Conservation (phyloP, 2,888 invertebrate genomes). For the Gymnosoma rotundatum region DNA sequence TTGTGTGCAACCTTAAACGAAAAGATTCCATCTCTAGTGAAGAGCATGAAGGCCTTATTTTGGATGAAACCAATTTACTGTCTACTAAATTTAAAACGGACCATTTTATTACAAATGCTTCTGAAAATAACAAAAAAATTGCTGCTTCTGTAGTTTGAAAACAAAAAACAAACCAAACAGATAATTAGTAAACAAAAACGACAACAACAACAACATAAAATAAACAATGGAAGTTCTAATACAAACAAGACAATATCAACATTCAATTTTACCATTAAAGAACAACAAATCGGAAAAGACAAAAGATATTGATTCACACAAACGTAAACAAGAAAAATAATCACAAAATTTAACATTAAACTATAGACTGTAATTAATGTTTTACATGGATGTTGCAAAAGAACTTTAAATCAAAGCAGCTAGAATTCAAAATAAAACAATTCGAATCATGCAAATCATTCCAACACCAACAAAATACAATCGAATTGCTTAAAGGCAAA, state of each 20-base stretch:
- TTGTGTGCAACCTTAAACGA: too few relatives aligned
- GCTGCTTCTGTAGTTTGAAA: conserved; percentile 36
- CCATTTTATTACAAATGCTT: conserved; percentile 54
- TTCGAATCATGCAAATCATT: conserved; percentile 57
- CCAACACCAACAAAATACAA: conserved; percentile 15
- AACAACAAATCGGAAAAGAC: conserved; percentile 14
- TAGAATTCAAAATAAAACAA: conserved; percentile 30
- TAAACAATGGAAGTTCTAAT: conserved; percentile 12
- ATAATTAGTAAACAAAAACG: conserved; percentile 48
- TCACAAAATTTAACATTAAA: conserved; percentile 21
- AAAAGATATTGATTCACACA: conserved; percentile 44
- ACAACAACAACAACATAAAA: conserved; percentile 3
- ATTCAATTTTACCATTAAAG: neutral
- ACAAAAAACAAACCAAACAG: conserved; percentile 31
- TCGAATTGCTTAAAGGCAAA: conserved; percentile 11
- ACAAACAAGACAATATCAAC: conserved; percentile 30
- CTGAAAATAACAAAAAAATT: conserved; percentile 45
- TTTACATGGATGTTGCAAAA: conserved; percentile 50
- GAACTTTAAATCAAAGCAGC: conserved; percentile 19
- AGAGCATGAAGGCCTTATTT: too few relatives aligned
- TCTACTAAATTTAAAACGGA: conserved; percentile 44
- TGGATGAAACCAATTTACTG: neutral
- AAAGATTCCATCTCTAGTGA: too few relatives aligned
- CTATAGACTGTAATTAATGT: conserved; percentile 61
- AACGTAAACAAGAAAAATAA: conserved; percentile 22